phyloP scores from a whole-genome alignment of 2,888 invertebrate species.

The Drosophila meridionalis region DNA sequence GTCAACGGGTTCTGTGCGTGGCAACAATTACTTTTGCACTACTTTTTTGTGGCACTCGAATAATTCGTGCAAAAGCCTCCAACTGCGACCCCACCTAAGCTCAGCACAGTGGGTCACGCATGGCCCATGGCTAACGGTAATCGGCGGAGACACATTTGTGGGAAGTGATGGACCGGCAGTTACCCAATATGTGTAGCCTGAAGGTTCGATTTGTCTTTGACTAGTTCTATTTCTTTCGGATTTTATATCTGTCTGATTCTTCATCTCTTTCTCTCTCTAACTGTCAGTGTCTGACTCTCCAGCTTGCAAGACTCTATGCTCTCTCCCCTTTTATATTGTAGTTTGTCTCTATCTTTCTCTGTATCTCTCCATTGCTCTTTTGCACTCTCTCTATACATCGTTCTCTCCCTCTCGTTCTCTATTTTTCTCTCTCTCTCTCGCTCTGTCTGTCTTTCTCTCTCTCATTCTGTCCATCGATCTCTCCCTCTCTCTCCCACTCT shows the following conservation, averaged over 20 bases:
- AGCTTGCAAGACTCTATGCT: too few relatives aligned
- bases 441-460: not conserved
- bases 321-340: too few relatives aligned
- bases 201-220: not conserved
- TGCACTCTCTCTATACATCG: not conserved
- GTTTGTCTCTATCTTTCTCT: not conserved
- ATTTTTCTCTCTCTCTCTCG: not conserved
- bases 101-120: constrained; percentile 39
- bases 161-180: not conserved
- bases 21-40: constrained; percentile 80
- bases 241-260: too few relatives aligned
- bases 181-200: not conserved
- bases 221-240: not conserved
- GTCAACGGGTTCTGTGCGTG: constrained; percentile 65
- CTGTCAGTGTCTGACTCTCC: too few relatives aligned
- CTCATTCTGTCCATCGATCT: not conserved
- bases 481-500: too few relatives aligned
- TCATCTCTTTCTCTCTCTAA: not conserved
- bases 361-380: not conserved
- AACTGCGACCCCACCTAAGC: constrained; percentile 7
- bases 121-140: constrained; percentile 33
- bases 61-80: constrained; percentile 27
- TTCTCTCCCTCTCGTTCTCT: not conserved
- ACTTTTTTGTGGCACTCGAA: constrained; percentile 56
- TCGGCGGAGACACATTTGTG: not conserved